Base-by-base conservation (phyloP, 1,140 invertebrate species). In the Leptopilina boulardi region DNA sequence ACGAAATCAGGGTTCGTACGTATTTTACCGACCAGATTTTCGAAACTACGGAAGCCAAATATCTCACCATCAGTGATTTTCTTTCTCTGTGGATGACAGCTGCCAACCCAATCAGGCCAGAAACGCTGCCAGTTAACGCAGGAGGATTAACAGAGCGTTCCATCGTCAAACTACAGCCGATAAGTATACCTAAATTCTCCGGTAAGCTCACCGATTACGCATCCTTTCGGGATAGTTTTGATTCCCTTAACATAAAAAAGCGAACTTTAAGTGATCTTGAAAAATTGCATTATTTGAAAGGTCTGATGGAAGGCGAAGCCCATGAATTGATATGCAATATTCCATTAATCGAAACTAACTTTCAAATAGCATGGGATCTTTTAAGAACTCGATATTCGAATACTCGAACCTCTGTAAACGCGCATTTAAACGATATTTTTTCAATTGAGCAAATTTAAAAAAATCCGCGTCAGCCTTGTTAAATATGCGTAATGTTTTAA, bases 261-360 rank as follows among this genome's bases (percentile, higher is more conserved):
- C n/a, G n/a, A n/a, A n/a, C n/a, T 13, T 23, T 73, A 15, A 47
- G n/a, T 4, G 23, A 73, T 5, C 6, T 73, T 6, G 38, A 44
- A 73, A 73, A 73, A 73, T 73, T 73, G 19, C 72, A 74, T 56
- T 74, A 51, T 74, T 56, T 74, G 10, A 51, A 74, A 34, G 10
- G 8, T 26, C 13, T 47, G 9, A 21, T 74, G n/a, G 10, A 51
- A 21, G 72, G 72, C 11, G 47, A 30, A 3, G 72, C 72, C 6
- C 8, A n/a, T 15, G 23, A 56, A 4, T 21, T 30, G 18, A 54
- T 74, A 30, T 51, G 72, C 23, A 51, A 74, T 18, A 15, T 74
- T 0, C 3, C 34, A 26, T 54, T 74, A 56, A 11, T 56, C 0
- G 44, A 1, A 13, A 15, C 42, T 3, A 74, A 74, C 11, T 56